phyloP scores from a whole-genome alignment of 2,113 vertebrate species.

The Bothrops jararaca region DNA sequence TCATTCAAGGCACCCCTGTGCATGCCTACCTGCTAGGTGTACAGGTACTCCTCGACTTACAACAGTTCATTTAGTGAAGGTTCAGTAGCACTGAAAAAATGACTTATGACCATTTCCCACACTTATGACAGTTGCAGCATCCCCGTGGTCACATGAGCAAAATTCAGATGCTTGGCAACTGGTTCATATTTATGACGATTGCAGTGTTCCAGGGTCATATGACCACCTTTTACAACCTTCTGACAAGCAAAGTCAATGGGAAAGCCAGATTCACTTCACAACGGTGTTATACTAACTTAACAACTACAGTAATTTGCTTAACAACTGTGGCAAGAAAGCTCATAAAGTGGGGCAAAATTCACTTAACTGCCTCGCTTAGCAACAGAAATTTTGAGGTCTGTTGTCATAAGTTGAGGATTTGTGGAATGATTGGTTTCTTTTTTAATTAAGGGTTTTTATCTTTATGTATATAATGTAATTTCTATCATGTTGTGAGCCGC shows the following conservation, averaged over 20 bases:
- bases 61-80: background rate
- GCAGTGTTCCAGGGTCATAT: background rate
- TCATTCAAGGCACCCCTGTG: background rate
- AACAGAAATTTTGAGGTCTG: background rate
- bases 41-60: background rate
- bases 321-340: background rate
- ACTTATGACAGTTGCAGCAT: background rate
- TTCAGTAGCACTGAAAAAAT: background rate
- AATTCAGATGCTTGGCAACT: background rate
- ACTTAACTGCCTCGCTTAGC: background rate
- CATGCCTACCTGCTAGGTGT: background rate
- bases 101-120: background rate
- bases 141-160: background rate
- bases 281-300: background rate
- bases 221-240: background rate
- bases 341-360: background rate
- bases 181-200: background rate
- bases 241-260: background rate
- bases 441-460: too few relatives aligned
- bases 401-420: background rate
- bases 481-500: too few relatives aligned
- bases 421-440: too few relatives aligned
- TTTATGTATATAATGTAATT: too few relatives aligned
- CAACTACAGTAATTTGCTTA: background rate
- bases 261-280: background rate